phyloP scores from a whole-genome alignment of 2,888 invertebrate species.

The Neuroscelio doddi region DNA sequence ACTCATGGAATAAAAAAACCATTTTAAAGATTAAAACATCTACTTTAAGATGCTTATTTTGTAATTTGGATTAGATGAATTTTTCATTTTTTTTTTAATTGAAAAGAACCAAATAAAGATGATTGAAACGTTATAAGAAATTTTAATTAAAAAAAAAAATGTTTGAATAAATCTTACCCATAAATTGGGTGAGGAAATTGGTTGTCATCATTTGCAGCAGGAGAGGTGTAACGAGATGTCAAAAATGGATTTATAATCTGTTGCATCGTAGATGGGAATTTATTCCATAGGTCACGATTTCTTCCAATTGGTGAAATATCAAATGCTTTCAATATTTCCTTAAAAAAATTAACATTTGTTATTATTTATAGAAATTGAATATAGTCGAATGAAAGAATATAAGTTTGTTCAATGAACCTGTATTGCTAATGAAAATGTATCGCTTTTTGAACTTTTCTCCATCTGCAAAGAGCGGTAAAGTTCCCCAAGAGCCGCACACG shows the following conservation, averaged over 20 bases:
- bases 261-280: conserved; percentile 81
- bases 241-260: conserved; percentile 85
- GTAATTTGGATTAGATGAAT: too few species aligned
- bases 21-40: too few species aligned
- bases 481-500: conserved; percentile 80
- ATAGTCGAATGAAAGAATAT: not conserved
- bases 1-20: too few species aligned
- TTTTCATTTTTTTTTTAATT: too few species aligned
- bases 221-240: conserved; percentile 75
- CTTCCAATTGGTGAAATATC: conserved; percentile 79
- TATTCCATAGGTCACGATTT: conserved; percentile 80
- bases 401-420: conserved; percentile 59
- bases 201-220: conserved; percentile 52
- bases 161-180: conserved; percentile 64
- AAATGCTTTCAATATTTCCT: conserved; percentile 83
- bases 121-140: not conserved
- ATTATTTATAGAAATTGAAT: not conserved
- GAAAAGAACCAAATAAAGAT: too few species aligned
- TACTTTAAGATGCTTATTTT: too few species aligned
- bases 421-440: conserved; percentile 86
- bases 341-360: conserved; percentile 53
- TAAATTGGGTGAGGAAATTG: conserved; percentile 69
- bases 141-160: too few species aligned
- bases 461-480: conserved; percentile 83
- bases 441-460: conserved; percentile 85